Evolutionary conservation across 1,140 invertebrate genomes (phyloP).

Genomic region (Micrasema longulum): DNA sequence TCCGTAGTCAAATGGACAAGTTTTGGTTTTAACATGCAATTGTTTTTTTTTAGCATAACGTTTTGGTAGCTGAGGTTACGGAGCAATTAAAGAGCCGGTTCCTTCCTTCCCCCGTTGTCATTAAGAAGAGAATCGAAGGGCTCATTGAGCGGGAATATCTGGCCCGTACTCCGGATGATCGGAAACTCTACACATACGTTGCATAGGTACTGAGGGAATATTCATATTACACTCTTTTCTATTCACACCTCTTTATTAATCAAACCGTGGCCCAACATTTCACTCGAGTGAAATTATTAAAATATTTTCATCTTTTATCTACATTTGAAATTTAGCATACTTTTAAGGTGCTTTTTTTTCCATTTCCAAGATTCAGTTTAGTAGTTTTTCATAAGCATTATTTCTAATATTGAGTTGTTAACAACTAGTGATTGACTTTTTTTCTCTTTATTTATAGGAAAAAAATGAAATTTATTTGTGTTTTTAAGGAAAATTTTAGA

Average conservation of each 20-base stretch:
- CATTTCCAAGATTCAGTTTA: too few relatives aligned
- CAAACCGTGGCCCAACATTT: too few relatives aligned
- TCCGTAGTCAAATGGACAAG: background rate
- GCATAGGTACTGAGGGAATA: constrained; percentile 73
- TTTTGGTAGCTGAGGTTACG: constrained; percentile 97
- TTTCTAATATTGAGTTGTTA: too few relatives aligned
- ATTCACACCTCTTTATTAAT: constrained; percentile 5
- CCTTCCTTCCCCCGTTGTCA: constrained; percentile 96
- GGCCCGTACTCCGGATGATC: constrained; percentile 94
- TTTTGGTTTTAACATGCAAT: too few relatives aligned
- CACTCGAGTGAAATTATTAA: too few relatives aligned
- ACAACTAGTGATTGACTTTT: too few relatives aligned
- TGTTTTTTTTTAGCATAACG: constrained; percentile 79
- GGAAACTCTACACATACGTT: constrained; percentile 93
- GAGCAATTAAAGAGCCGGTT: constrained; percentile 96
- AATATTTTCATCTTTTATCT: background rate
- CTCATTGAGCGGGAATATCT: constrained; percentile 99
- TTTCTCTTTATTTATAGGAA: too few relatives aligned
- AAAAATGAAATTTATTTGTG: too few relatives aligned
- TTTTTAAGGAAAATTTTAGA: too few relatives aligned
- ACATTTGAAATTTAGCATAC: background rate
- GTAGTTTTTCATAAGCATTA: too few relatives aligned
- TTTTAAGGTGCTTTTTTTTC: too few relatives aligned
- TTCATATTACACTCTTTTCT: background rate
- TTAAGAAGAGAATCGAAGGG: constrained; percentile 99